Conservation (phyloP, 2,797 vertebrate species). For the Cygnus olor region DNA sequence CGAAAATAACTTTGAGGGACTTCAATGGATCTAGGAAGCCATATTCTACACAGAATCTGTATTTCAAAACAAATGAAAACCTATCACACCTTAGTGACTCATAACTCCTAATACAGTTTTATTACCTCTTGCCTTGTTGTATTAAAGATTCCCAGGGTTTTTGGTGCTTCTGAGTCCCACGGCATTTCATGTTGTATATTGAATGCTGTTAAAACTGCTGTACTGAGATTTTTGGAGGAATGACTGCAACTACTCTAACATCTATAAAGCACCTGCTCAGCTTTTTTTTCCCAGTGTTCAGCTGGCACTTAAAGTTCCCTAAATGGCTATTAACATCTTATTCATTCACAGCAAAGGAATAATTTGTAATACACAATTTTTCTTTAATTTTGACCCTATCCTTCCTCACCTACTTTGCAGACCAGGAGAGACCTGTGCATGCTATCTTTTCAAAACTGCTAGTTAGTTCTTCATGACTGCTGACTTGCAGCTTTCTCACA, state of each 20-base stretch:
- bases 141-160: constrained; percentile 19
- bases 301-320: neutral
- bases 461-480: neutral
- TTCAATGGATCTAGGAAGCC: neutral
- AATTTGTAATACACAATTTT: neutral
- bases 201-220: neutral
- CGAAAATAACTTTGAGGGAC: neutral
- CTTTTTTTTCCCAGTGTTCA: constrained; percentile 4
- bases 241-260: neutral
- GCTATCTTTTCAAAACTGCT: neutral
- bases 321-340: neutral
- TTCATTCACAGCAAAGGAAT: neutral
- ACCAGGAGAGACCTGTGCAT: neutral
- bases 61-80: constrained; percentile 30
- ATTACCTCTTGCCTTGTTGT: constrained; percentile 10
- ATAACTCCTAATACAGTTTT: neutral
- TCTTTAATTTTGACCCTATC: neutral
- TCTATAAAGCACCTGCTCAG: constrained; percentile 11
- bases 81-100: neutral
- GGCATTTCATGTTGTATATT: neutral
- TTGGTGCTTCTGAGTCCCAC: neutral
- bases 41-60: neutral
- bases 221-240: neutral
- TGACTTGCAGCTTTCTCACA: neutral
- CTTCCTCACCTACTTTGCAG: neutral